Conservation (phyloP, 2,888 invertebrate genomes). For the Flexamia atlantica region DNA sequence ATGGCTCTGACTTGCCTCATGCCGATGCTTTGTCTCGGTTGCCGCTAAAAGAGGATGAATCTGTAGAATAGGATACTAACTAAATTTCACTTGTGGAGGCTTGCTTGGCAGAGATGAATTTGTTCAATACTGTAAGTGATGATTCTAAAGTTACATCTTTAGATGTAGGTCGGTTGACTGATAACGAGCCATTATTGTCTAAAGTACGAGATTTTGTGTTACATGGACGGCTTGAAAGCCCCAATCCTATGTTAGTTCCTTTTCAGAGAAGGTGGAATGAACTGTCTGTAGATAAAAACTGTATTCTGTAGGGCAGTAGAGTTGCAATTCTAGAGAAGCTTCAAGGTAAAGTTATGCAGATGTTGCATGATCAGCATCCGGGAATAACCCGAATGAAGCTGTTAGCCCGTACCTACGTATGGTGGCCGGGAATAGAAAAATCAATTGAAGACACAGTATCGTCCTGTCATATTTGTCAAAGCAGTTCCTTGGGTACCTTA, state of each 20-base stretch:
- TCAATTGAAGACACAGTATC: constrained; percentile 34
- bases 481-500: background rate
- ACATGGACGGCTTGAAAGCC: background rate
- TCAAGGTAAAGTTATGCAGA: constrained; percentile 42
- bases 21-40: constrained; percentile 4
- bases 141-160: background rate
- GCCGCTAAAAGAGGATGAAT: background rate
- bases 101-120: constrained; percentile 1
- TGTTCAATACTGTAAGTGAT: background rate
- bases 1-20: background rate
- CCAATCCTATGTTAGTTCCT: background rate
- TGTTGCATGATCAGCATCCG: constrained; percentile 65
- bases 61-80: constrained; percentile 1
- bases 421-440: constrained; percentile 60
- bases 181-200: background rate
- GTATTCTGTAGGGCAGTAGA: constrained; percentile 62
- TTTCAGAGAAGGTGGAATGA: constrained; percentile 50
- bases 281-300: constrained; percentile 54
- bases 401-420: constrained; percentile 60
- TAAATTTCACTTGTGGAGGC: background rate
- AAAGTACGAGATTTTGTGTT: background rate
- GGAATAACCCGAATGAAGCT: constrained; percentile 64
- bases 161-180: background rate
- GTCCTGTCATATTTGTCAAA: constrained; percentile 15
- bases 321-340: constrained; percentile 64